Evolutionary conservation across 2,113 vertebrate genomes (phyloP).

Genomic region (Choloepus hoffmanni): DNA sequence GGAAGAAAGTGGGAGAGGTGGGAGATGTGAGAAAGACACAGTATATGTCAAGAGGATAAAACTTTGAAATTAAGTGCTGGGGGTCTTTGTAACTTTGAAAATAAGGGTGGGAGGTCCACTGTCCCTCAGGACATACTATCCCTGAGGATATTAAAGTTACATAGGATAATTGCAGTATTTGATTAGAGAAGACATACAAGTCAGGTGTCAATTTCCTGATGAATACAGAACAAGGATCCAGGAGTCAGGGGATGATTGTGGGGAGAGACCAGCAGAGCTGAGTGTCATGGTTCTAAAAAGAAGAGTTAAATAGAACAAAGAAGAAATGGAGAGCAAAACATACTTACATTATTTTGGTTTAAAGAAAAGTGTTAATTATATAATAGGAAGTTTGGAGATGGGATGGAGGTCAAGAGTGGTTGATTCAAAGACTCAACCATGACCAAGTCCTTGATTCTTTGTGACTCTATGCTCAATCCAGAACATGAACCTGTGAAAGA

Average conservation of each 20-base stretch:
- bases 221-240: neutral
- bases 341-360: neutral
- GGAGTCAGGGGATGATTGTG: neutral
- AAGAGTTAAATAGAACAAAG: neutral
- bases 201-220: neutral
- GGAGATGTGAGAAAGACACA: neutral
- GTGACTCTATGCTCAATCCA: neutral
- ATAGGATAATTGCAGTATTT: neutral
- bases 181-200: neutral
- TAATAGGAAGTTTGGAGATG: neutral
- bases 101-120: neutral
- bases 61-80: neutral
- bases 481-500: neutral
- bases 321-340: neutral
- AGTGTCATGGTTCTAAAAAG: neutral
- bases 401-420: neutral
- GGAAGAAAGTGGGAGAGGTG: neutral
- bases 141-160: neutral
- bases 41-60: neutral
- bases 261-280: neutral
- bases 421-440: neutral
- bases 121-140: neutral
- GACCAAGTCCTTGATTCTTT: neutral
- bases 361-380: conserved; percentile 21
- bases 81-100: neutral